Evolutionary conservation across 2,888 invertebrate genomes (phyloP), one percentile per base, ranked within the genome.

Genomic region (Standfussiana lucernea): DNA sequence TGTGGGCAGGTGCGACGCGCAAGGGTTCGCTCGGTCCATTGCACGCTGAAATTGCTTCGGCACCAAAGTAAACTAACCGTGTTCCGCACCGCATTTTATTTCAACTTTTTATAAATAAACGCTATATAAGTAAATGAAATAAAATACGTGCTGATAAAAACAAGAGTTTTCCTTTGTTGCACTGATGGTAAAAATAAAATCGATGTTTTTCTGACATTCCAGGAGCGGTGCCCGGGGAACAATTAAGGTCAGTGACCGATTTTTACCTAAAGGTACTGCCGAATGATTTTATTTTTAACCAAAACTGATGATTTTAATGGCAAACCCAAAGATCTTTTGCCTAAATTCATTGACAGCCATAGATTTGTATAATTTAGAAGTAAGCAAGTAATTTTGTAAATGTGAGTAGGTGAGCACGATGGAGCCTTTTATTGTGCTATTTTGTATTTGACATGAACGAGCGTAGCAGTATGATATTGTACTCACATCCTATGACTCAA

Each of bases 31-130:
- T 88, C 83, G 80, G 72, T 61, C 72, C 81, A 87, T 87, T 88
- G 77, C 91, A 83, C 89, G 80, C 73, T 71, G 86, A 92, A 92
- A 93, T 92, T 93, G 91, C 91, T 89, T 90, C 88, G 89, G 87
- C 84, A 84, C 89, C 86, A 90, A 89, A 88, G 86, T 87, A 89
- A 91, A 91, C 91, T 84, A 82, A 80, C 76, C 79, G 72, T 80
- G 90, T 93, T 93, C 92, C 90, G 91, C 89, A 89, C 91, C 82
- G 71, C 78, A 75, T 88, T 89, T 83, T 71, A 80, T 87, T 89
- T 77, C 28, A 82, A 76, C 74, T 73, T 84, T 89, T 89, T 89
- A 88, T 87, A 85, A 87, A 82, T 85, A 82, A 84, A 75, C 13
- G 11, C 40, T 24, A 35, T 45, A 28, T n/a, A 24, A 18, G 21